Conservation (phyloP, 2,888 invertebrate species). For the Panzeria rudis region DNA sequence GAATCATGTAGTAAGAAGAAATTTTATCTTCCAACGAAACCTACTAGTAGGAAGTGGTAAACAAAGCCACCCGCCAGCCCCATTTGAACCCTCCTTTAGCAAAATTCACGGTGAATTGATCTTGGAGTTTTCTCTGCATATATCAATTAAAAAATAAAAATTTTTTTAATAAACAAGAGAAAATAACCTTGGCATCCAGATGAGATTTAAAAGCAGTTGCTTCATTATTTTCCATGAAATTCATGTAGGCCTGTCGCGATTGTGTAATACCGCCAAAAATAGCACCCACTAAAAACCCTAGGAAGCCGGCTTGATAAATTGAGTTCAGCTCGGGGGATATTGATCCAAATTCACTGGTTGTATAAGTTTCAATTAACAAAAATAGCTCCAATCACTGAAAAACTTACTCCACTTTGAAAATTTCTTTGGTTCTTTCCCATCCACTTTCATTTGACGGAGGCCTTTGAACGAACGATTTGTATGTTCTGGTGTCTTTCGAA, state of each 20-base stretch:
- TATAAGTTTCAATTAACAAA: not conserved
- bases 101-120: conserved; percentile 88
- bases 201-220: conserved; percentile 88
- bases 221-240: conserved; percentile 90
- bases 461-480: conserved; percentile 77
- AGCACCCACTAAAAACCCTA: conserved; percentile 87
- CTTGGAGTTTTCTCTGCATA: conserved; percentile 88
- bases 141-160: not conserved
- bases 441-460: conserved; percentile 79
- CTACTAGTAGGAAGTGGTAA: conserved; percentile 89
- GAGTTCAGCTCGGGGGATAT: conserved; percentile 87
- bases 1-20: not conserved
- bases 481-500: conserved; percentile 79
- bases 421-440: conserved; percentile 80
- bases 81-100: conserved; percentile 89
- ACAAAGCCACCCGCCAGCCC: conserved; percentile 88
- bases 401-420: conserved; percentile 81
- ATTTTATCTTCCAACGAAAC: conserved; percentile 69
- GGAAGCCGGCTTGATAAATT: conserved; percentile 86
- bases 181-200: conserved; percentile 87
- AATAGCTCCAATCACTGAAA: not conserved
- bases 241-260: conserved; percentile 86
- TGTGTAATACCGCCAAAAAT: conserved; percentile 87
- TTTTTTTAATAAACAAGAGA: not conserved
- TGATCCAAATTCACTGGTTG: conserved; percentile 87